phyloP scores from a whole-genome alignment of 2,797 vertebrate species.

The Sciurus vulgaris region DNA sequence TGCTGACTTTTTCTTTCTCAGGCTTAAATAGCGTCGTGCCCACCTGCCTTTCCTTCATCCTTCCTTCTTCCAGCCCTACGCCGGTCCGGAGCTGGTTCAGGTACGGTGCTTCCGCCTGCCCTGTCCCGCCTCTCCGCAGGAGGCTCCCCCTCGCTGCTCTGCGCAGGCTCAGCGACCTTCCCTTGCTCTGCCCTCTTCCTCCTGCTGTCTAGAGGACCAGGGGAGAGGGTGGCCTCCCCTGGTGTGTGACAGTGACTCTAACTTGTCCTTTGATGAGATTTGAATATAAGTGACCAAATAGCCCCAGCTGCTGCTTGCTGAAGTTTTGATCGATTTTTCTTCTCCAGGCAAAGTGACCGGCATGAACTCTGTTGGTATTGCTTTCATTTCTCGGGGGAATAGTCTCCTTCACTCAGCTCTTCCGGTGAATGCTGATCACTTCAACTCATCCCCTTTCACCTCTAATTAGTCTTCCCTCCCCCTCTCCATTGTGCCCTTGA shows the following conservation, averaged over 20 bases:
- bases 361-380: not conserved
- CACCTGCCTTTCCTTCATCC: not conserved
- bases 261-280: not conserved
- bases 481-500: not conserved
- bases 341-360: not conserved
- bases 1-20: not conserved
- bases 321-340: not conserved
- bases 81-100: not conserved
- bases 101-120: not conserved
- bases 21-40: not conserved
- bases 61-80: not conserved
- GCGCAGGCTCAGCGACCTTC: not conserved
- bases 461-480: not conserved
- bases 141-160: not conserved
- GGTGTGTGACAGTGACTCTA: not conserved
- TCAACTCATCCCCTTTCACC: not conserved
- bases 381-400: not conserved
- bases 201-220: fast-evolving
- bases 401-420: not conserved
- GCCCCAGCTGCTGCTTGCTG: not conserved
- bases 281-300: not conserved
- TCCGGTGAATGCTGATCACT: not conserved
- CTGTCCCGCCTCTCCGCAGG: not conserved
- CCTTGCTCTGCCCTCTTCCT: not conserved
- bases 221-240: not conserved